Conservation (phyloP, 2,888 invertebrate species). For the Nephrotoma flavescens region DNA sequence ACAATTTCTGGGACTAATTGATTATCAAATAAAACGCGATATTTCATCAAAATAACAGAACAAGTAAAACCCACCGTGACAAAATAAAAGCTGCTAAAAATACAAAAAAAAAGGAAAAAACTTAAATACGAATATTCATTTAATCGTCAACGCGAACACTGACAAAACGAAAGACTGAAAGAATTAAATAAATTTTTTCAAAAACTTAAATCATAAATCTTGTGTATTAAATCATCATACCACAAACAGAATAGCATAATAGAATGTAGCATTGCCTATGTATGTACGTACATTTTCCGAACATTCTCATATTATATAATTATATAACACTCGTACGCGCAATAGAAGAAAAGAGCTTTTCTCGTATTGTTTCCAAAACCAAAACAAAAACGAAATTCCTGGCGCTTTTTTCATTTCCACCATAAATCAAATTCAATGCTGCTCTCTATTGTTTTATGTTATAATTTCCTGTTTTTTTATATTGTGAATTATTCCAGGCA, state of each 20-base stretch:
- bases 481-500: background rate
- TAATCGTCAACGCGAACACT: background rate
- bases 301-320: background rate
- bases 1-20: background rate
- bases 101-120: background rate
- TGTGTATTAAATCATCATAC: background rate
- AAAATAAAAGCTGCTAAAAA: background rate
- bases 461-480: background rate
- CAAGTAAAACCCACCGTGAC: background rate
- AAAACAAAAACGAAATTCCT: background rate
- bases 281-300: no score
- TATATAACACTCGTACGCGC: background rate
- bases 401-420: background rate
- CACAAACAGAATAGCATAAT: background rate
- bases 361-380: background rate
- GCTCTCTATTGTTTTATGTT: background rate
- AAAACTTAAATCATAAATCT: background rate
- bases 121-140: background rate
- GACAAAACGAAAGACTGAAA: background rate
- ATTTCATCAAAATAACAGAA: background rate
- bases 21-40: background rate
- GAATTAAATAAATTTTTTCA: background rate
- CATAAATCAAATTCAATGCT: background rate
- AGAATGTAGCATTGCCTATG: background rate
- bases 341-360: background rate